Percentiles rank a stretch among this genome's conserved stretches.
Conservation (phyloP, 2,797 vertebrate species). For the Triplophysa bombifrons region DNA sequence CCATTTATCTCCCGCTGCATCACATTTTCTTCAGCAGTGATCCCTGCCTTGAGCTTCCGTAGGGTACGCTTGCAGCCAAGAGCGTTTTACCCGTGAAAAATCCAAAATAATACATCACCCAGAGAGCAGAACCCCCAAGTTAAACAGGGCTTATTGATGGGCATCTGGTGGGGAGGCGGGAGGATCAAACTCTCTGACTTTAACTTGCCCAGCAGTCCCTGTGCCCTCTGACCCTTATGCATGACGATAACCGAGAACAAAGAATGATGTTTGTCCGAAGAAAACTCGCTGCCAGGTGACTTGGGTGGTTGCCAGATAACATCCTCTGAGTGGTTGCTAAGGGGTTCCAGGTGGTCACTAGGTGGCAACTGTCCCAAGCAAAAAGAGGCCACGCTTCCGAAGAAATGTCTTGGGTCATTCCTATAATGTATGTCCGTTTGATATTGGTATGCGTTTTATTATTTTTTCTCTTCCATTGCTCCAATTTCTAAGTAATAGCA, state of each 20-base stretch:
- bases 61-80: slow-evolving; percentile 59
- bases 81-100: slow-evolving; percentile 63
- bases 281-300: neutral
- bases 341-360: neutral
- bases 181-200: slow-evolving; percentile 64
- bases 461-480: too few relatives aligned
- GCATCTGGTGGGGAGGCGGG: slow-evolving; percentile 65
- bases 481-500: too few relatives aligned
- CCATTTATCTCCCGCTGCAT: slow-evolving; percentile 87
- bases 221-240: slow-evolving; percentile 61
- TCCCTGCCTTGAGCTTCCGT: slow-evolving; percentile 78
- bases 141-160: slow-evolving; percentile 85
- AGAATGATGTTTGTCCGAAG: neutral
- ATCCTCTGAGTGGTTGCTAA: neutral
- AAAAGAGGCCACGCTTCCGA: too few relatives aligned
- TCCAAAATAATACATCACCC: slow-evolving; percentile 88
- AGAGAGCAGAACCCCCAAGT: slow-evolving; percentile 75
- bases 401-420: too few relatives aligned
- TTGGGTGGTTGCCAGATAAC: neutral
- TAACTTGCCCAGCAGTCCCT: slow-evolving; percentile 72
- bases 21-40: slow-evolving; percentile 84
- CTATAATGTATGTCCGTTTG: too few relatives aligned
- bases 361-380: neutral
- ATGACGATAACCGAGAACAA: slow-evolving; percentile 56
- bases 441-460: too few relatives aligned